Evolutionary conservation across 1,140 invertebrate species (phyloP).

Genomic region (Cecropterus lyciades): DNA sequence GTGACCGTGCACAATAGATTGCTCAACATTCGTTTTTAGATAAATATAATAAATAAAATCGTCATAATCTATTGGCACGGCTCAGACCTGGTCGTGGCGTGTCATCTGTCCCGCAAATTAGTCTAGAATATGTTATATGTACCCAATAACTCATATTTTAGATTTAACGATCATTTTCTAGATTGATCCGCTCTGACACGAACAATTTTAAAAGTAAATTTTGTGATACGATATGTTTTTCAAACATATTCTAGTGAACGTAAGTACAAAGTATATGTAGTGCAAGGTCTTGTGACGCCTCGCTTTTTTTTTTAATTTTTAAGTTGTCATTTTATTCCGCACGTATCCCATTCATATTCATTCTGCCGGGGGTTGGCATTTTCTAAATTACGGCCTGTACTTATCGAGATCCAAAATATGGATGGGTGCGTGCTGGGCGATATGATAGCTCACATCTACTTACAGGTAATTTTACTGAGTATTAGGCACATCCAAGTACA

Average conservation of each 20-base stretch:
- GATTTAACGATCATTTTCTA: constrained; percentile 43
- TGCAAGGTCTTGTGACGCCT: constrained; percentile 76
- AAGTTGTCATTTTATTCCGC: constrained; percentile 83
- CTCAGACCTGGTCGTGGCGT: constrained; percentile 39
- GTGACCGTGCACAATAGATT: constrained; percentile 52
- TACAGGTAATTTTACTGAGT: constrained; percentile 65
- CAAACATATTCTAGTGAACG: constrained; percentile 58
- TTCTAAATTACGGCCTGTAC: constrained; percentile 61
- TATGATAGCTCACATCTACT: constrained; percentile 62
- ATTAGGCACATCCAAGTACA: constrained; percentile 18
- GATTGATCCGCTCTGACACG: constrained; percentile 51
- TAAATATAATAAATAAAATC: constrained; percentile 29
- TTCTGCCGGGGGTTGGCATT: constrained; percentile 80
- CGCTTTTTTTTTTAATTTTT: constrained; percentile 78
- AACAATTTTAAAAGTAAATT: constrained; percentile 33
- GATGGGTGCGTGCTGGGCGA: constrained; percentile 78
- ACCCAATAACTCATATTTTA: constrained; percentile 4
- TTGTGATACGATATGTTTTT: constrained; percentile 39
- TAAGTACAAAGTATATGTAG: constrained; percentile 78
- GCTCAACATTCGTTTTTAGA: constrained; percentile 19
- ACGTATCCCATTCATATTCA: constrained; percentile 85
- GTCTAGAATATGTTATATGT: constrained; percentile 50
- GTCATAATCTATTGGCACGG: constrained; percentile 48
- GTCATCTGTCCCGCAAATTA: constrained; percentile 41
- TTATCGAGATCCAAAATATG: constrained; percentile 69